Evolutionary conservation across 1,140 invertebrate species (phyloP).

Genomic region (Drosophila erecta): DNA sequence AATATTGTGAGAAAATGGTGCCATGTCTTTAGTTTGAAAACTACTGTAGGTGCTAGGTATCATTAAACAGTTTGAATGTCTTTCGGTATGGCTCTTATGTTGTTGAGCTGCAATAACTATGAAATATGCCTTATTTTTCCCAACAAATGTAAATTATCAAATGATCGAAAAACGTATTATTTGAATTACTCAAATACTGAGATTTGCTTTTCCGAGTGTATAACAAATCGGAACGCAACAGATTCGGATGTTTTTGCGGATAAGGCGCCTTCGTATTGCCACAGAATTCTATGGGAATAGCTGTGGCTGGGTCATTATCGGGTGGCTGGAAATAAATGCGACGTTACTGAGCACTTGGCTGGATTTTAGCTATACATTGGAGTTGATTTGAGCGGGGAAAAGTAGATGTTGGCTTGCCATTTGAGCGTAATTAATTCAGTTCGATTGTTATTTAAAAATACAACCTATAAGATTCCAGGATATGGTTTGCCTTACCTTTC

Average conservation of each 20-base stretch:
- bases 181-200: too few relatives aligned
- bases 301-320: slow-evolving; percentile 43
- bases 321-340: slow-evolving; percentile 36
- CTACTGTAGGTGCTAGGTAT: too few relatives aligned
- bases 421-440: too few relatives aligned
- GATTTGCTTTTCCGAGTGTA: background rate
- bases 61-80: background rate
- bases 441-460: background rate
- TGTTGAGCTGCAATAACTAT: too few relatives aligned
- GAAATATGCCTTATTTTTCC: too few relatives aligned
- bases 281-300: slow-evolving; percentile 39
- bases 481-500: background rate
- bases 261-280: slow-evolving; percentile 50
- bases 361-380: slow-evolving; percentile 13
- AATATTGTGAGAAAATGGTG: background rate
- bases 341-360: slow-evolving; percentile 24
- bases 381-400: background rate
- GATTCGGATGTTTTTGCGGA: slow-evolving; percentile 60
- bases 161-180: too few relatives aligned
- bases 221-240: slow-evolving; percentile 17
- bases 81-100: too few relatives aligned
- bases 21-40: too few relatives aligned
- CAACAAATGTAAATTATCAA: too few relatives aligned
- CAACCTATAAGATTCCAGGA: background rate
- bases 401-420: background rate